Evolutionary conservation across 2,113 vertebrate genomes (phyloP), one percentile per base, ranked within the genome.

Genomic region (Bucco capensis): DNA sequence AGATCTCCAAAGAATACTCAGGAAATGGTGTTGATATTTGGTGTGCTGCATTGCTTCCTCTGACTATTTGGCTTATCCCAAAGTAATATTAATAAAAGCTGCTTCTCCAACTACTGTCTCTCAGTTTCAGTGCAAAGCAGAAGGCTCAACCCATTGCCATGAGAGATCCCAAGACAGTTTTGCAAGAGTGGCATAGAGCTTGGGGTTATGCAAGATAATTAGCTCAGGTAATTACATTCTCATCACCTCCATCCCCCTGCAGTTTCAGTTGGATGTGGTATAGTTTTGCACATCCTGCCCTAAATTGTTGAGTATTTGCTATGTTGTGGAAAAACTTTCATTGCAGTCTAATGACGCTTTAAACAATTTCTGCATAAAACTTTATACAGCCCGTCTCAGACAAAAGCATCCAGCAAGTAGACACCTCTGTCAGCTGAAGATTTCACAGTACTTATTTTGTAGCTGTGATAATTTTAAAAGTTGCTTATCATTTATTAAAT

Each of bases 141-240:
- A 37, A 86, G 44, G 51, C 47, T 92, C 84, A 85, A 73, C 75
- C 78, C 53, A 6, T 83, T 77, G 84, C 89, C 2, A 6, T 53
- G 78, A 89, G 78, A 87, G 81, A 87, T 84, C 86, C 86, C 90
- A 17, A 62, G 81, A 25, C 35, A 66, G 11, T 90, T 90, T 62
- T 85, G 86, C 42, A 37, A 28, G 71, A 73, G 50, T 19, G 42
- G 38, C 44, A 16, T 90, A 85, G 78, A 66, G 84, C 91, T 93
- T 62, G 93, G 67, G 93, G 92, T 94, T 94, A 82, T 76, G 58
- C 64, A 87, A 87, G 89, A 85, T 96, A 96, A 95, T 96, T 96
- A 95, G 64, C 38, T 88, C 74, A 92, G 84, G 81, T 95, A 96
- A 95, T 96, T 96, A 89, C 62, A 46, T 95, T 89, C 83, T 60